Evolutionary conservation across 2,797 vertebrate genomes (phyloP), one percentile per base, ranked within the genome.

Genomic region (Labeo calbasu): DNA sequence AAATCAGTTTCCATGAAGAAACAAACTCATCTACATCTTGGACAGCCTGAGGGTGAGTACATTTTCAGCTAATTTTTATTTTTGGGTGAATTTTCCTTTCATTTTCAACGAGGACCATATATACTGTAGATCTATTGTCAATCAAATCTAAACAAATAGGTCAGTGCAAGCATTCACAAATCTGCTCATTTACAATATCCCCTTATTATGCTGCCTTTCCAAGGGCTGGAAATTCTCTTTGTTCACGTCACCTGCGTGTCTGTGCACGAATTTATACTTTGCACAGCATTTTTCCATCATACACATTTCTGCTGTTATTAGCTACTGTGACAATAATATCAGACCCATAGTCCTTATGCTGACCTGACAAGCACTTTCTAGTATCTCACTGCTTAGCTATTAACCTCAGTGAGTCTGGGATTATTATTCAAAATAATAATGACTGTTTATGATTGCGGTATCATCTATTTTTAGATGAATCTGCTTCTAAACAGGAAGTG

Each of bases 301-400:
- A 87, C 77, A 89, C 69, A 72, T 77, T 80, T 83, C 85, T 77
- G 79, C 82, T 92, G 85, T 91, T 89, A 88, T 90, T 92, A 91
- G 81, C 65, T 71, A 40, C 72, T 81, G 66, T 50, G 11, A n/a
- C 78, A 82, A 81, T 87, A 28, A 59, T 83, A 69, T 59, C 57
- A 76, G 6, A 21, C 66, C 19, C 43, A 70, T 57, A 46, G 13
- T 25, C 14, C 2, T 4, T 69, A 43, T 10, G 14, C 19, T 61
- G 46, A 15, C 17, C 55, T 15, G 17, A 46, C 14, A 28, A 59
- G n/a, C n/a, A 50, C 53, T 80, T 69, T 55, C n/a, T 40, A 17
- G 13, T 25, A 32, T 82, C 43, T 25, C 9, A 73, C 4, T 75
- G 57, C 14, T 61, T 73, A 21, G 5, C 10, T 13, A 13, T 78